phyloP scores from a whole-genome alignment of 2,797 vertebrate genomes.

The Orientallactaga sibirica region DNA sequence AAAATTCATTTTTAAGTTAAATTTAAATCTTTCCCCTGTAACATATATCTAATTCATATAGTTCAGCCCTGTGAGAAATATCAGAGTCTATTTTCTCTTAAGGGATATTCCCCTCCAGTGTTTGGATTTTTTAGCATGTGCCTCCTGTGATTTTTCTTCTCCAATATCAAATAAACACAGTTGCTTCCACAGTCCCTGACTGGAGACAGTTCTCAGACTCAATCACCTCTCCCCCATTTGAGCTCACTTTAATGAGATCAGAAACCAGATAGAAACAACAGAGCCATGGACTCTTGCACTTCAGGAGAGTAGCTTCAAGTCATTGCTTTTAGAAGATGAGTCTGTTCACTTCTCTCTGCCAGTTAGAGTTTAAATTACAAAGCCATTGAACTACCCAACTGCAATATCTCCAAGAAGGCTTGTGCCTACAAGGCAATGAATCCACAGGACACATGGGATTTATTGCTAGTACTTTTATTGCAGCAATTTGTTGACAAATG shows the following conservation, averaged over 20 bases:
- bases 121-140: conserved; percentile 49
- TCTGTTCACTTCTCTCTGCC: background rate
- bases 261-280: conserved; percentile 31
- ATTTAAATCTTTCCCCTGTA: background rate
- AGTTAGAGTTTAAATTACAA: conserved; percentile 74
- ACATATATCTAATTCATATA: background rate
- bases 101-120: conserved; percentile 31
- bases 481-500: conserved; percentile 78
- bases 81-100: conserved; percentile 53
- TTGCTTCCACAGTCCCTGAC: conserved; percentile 55
- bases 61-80: conserved; percentile 19
- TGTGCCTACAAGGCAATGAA: conserved; percentile 56
- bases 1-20: conserved; percentile 61
- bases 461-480: conserved; percentile 67
- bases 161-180: conserved; percentile 40
- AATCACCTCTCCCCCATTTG: background rate
- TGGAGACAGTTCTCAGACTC: conserved; percentile 32
- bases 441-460: conserved; percentile 51
- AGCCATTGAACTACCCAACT: conserved; percentile 67
- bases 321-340: conserved; percentile 61
- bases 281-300: background rate
- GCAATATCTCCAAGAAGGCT: conserved; percentile 46
- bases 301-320: conserved; percentile 61
- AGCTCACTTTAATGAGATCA: conserved; percentile 35
- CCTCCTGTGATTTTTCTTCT: conserved; percentile 53